Conservation (phyloP, 2,888 invertebrate species). For the Suillia variegata region DNA sequence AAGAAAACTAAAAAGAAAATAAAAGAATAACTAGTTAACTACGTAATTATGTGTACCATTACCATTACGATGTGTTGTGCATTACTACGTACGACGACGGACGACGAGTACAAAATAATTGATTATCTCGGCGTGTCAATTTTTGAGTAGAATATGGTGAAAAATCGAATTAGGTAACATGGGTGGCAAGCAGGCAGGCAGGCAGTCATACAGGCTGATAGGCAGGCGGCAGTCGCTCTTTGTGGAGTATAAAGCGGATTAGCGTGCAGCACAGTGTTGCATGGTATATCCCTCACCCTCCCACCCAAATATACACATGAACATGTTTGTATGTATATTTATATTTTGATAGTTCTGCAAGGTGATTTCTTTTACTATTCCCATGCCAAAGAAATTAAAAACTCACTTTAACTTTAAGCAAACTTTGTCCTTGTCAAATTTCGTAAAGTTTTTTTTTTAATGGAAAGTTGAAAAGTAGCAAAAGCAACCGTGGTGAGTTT, state of each 20-base stretch:
- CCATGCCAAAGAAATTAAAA: too few relatives aligned
- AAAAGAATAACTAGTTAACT: neutral
- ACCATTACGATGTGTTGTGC: neutral
- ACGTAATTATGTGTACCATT: neutral
- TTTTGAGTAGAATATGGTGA: constrained; percentile 23
- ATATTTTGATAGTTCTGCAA: too few relatives aligned
- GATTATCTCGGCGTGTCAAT: neutral
- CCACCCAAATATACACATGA: too few relatives aligned
- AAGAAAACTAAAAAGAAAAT: neutral
- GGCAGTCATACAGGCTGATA: neutral
- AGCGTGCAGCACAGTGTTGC: neutral
- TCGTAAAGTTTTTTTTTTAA: too few relatives aligned
- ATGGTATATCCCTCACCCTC: too few relatives aligned
- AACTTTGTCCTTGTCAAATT: too few relatives aligned
- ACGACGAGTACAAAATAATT: neutral
- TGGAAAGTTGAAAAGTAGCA: neutral
- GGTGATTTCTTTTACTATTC: too few relatives aligned
- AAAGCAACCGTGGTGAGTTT: neutral
- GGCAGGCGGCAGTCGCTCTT: neutral
- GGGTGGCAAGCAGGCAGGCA: neutral
- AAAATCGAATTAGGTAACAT: constrained; percentile 30
- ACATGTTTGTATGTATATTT: too few relatives aligned
- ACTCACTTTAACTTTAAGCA: too few relatives aligned
- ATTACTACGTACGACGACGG: neutral
- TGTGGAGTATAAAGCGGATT: neutral